A percentile compares a stretch with the other conserved stretches of the same genome.
Conservation (phyloP, 2,797 vertebrate genomes). For the Pantherophis alleghaniensis region DNA sequence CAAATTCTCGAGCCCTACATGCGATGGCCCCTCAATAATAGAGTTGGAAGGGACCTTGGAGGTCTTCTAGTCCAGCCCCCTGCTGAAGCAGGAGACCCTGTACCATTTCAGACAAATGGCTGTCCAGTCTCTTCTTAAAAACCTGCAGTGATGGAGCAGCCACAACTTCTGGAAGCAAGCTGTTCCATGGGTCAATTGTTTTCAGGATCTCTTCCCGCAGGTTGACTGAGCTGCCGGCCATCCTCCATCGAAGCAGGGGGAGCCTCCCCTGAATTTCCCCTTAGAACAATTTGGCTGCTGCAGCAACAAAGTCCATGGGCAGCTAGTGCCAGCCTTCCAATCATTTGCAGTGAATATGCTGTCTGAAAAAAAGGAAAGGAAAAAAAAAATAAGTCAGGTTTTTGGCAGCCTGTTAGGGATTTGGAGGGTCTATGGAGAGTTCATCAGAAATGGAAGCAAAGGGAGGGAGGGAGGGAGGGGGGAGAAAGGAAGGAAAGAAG, state of each 20-base stretch:
- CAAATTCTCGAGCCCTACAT: not conserved
- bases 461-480: not conserved
- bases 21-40: not conserved
- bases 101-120: not conserved
- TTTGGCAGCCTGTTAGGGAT: not conserved
- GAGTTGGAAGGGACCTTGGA: not conserved
- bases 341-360: not conserved
- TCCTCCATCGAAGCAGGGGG: not conserved
- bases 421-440: not conserved
- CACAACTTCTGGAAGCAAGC: not conserved
- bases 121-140: not conserved
- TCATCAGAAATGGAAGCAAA: too few species aligned
- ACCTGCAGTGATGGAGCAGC: not conserved
- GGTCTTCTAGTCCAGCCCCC: not conserved
- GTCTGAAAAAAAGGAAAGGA: not conserved
- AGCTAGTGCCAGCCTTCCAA: not conserved
- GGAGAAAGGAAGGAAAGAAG: too few species aligned
- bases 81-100: not conserved
- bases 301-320: rapidly evolving
- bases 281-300: not conserved
- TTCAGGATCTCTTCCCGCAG: not conserved
- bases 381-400: not conserved
- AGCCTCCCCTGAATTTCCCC: not conserved
- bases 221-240: not conserved
- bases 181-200: not conserved